These are phyloP conservation scores for Synergus japonicus DNA, from an alignment of 2,888 invertebrate species.

Conservation along the genomic window DNA sequence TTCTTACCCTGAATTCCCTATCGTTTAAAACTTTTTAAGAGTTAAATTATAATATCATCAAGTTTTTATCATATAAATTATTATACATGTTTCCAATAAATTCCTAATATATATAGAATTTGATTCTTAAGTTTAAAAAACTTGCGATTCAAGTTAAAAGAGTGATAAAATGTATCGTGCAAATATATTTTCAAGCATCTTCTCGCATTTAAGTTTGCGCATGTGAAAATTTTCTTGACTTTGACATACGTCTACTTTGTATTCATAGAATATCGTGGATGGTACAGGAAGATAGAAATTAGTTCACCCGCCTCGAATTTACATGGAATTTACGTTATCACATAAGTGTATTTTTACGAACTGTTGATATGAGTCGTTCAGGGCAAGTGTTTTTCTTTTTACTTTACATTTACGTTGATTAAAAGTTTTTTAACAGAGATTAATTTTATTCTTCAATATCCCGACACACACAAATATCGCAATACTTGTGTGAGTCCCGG, in stretches of 20 bases:
- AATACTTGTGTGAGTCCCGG: too few species aligned
- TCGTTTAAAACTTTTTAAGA: not conserved
- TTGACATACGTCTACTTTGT: constrained; percentile 59
- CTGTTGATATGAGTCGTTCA: not conserved
- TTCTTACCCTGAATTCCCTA: not conserved
- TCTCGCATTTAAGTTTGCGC: constrained; percentile 45
- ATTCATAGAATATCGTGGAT: constrained; percentile 70
- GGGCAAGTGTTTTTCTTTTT: not conserved
- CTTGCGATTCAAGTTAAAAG: not conserved
- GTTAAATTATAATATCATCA: not conserved
- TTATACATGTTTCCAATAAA: not conserved
- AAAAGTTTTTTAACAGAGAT: not conserved
- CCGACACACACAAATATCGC: too few species aligned
- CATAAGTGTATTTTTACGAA: constrained; percentile 41
- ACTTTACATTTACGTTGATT: not conserved
- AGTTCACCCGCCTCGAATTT: constrained; percentile 59
- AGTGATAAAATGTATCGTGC: not conserved
- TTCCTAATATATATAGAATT: not conserved
- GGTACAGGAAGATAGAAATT: constrained; percentile 53
- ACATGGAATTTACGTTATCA: constrained; percentile 44
- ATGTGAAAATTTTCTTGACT: constrained; percentile 32
- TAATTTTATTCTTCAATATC: too few species aligned
- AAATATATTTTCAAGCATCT: constrained; percentile 27
- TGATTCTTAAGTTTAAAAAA: not conserved
- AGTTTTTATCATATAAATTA: too few species aligned